Evolutionary conservation across 2,888 invertebrate genomes (phyloP).

Genomic region (Saturnia japonica): DNA sequence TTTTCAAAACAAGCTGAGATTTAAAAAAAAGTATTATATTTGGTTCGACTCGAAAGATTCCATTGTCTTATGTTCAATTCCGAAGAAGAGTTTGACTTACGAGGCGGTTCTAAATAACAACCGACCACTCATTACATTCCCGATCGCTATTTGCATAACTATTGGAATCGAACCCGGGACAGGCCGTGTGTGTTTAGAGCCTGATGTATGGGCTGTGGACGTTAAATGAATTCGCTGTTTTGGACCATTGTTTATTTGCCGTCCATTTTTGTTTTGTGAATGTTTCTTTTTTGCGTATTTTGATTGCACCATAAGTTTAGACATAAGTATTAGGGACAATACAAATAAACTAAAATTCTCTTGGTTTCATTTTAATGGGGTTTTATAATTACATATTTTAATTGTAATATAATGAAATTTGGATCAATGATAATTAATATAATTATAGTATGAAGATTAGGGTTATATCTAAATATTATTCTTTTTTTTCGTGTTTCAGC

Average conservation of each 20-base stretch:
- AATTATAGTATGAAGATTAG: no score
- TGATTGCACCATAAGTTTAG: conserved; percentile 16
- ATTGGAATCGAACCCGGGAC: conserved; percentile 74
- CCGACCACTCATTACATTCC: conserved; percentile 78
- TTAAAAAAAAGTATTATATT: not conserved
- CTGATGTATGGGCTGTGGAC: conserved; percentile 70
- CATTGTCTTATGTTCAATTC: conserved; percentile 53
- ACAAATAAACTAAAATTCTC: not conserved
- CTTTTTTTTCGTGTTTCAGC: no score
- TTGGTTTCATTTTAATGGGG: not conserved
- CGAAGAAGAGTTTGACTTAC: conserved; percentile 77
- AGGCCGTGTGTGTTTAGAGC: conserved; percentile 74
- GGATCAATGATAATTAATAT: not conserved
- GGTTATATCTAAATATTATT: no score
- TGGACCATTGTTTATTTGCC: conserved; percentile 32
- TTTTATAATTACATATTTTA: not conserved
- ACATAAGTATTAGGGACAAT: not conserved
- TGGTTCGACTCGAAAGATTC: conserved; percentile 37
- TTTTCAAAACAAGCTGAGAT: not conserved
- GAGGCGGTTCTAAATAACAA: conserved; percentile 78
- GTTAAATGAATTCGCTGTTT: conserved; percentile 67
- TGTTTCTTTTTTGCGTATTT: conserved; percentile 12
- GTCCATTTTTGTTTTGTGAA: conserved; percentile 13
- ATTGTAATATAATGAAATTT: not conserved
- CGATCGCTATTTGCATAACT: conserved; percentile 80